phyloP scores from a whole-genome alignment of 2,797 vertebrate species.

The Cyclopterus lumpus region DNA sequence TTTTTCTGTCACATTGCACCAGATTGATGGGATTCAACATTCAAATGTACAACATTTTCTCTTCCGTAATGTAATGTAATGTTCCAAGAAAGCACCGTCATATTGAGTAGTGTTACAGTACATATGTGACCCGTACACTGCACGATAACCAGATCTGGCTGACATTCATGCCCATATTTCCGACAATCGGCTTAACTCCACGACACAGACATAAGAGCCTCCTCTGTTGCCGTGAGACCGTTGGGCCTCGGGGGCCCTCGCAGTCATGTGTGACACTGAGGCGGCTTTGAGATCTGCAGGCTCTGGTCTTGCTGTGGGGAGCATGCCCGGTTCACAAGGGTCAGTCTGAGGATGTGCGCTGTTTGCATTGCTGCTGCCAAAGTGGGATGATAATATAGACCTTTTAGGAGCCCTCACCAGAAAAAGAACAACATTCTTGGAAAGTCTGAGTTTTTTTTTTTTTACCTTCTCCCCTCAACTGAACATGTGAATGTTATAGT shows the following conservation, averaged over 20 bases:
- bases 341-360: slow-evolving; percentile 75
- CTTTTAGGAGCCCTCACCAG: slow-evolving; percentile 44
- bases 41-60: background rate
- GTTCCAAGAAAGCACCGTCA: background rate
- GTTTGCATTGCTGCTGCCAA: slow-evolving; percentile 71
- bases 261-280: slow-evolving; percentile 68
- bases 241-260: slow-evolving; percentile 34
- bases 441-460: slow-evolving; percentile 45
- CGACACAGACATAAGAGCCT: slow-evolving; percentile 42
- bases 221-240: slow-evolving; percentile 34
- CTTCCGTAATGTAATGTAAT: background rate
- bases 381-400: slow-evolving; percentile 50
- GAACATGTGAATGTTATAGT: slow-evolving; percentile 20
- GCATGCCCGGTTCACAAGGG: slow-evolving; percentile 65
- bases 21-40: background rate
- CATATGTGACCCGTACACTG: slow-evolving; percentile 4
- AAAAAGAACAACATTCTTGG: slow-evolving; percentile 65
- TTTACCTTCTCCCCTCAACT: background rate
- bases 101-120: background rate
- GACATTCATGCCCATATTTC: background rate
- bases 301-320: slow-evolving; percentile 47
- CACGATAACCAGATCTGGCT: slow-evolving; percentile 4
- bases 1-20: no score
- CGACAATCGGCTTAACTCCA: background rate
- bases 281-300: slow-evolving; percentile 58